phyloP scores from a whole-genome alignment of 2,888 invertebrate genomes.

The Tenthredo distinguenda region DNA sequence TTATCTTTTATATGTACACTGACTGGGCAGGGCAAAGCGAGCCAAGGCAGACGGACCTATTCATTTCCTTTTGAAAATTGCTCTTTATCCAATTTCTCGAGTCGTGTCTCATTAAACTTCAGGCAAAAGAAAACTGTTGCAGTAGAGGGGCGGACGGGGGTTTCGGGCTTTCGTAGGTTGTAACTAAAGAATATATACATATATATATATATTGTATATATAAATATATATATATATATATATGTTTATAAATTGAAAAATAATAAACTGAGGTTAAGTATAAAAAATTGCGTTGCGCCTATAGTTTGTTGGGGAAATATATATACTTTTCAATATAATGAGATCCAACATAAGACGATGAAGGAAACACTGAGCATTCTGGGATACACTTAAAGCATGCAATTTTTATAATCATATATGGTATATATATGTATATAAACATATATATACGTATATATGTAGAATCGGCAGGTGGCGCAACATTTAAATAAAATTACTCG shows the following conservation, averaged over 20 bases:
- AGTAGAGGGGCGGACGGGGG: constrained; percentile 57
- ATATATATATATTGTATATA: not conserved
- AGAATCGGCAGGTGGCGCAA: constrained; percentile 16
- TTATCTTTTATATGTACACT: constrained; percentile 36
- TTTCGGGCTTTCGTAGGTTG: constrained; percentile 52
- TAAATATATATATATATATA: not conserved
- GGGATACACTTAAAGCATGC: constrained; percentile 77
- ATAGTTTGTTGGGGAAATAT: not conserved
- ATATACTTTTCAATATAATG: constrained; percentile 46
- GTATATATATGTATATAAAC: not conserved
- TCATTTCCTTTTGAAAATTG: constrained; percentile 74
- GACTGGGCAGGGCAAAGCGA: constrained; percentile 13
- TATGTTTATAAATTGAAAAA: constrained; percentile 32
- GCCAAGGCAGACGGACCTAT: constrained; percentile 64
- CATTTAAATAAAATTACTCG: constrained; percentile 15
- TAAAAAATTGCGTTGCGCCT: not conserved
- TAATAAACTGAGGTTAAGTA: constrained; percentile 25
- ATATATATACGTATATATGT: not conserved
- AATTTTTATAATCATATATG: constrained; percentile 68
- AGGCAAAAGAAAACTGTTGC: constrained; percentile 69
- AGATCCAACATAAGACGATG: constrained; percentile 69
- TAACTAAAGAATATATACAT: constrained; percentile 37
- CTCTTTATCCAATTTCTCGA: constrained; percentile 77
- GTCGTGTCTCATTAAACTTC: constrained; percentile 75
- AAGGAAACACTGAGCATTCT: constrained; percentile 77